Percentiles rank a stretch among this genome's conserved stretches.
phyloP scores from a whole-genome alignment of 1,140 invertebrate genomes.

The Chrysopa pallens region DNA sequence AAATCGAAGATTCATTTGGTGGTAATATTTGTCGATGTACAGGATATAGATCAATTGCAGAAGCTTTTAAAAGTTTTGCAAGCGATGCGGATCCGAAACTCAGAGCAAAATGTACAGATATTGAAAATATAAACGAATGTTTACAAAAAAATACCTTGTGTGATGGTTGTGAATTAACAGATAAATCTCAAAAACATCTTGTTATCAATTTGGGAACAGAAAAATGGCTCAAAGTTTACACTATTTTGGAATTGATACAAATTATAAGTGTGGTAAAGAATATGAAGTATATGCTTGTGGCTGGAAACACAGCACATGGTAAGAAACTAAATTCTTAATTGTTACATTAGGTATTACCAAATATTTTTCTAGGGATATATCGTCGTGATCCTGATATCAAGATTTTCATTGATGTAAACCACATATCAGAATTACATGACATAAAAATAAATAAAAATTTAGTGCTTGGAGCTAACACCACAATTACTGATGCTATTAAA shows the following conservation, averaged over 20 bases:
- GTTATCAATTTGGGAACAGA: conserved; percentile 16
- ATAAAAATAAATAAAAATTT: conserved; percentile 28
- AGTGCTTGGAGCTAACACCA: conserved; percentile 41
- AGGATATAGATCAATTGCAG: conserved; percentile 69
- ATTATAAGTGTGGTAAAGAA: conserved; percentile 29
- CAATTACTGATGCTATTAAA: conserved; percentile 41
- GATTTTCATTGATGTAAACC: conserved; percentile 52
- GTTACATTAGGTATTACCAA: not conserved
- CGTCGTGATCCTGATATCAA: conserved; percentile 26
- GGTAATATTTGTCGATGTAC: conserved; percentile 78
- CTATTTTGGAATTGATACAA: conserved; percentile 32
- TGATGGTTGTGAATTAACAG: not conserved
- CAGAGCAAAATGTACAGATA: conserved; percentile 31
- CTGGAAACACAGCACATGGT: conserved; percentile 53
- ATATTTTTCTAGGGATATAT: conserved; percentile 37
- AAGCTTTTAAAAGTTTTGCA: conserved; percentile 62
- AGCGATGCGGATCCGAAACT: conserved; percentile 31
- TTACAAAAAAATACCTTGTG: too few species aligned
- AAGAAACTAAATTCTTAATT: conserved; percentile 22
- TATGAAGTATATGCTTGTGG: conserved; percentile 35
- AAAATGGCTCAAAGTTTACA: conserved; percentile 33
- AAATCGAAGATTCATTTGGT: conserved; percentile 59
- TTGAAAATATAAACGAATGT: conserved; percentile 26
- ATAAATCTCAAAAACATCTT: not conserved
- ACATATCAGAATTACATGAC: conserved; percentile 39